Evolutionary conservation across 2,113 vertebrate genomes (phyloP).

Genomic region (Phalacrocorax brasilianus): DNA sequence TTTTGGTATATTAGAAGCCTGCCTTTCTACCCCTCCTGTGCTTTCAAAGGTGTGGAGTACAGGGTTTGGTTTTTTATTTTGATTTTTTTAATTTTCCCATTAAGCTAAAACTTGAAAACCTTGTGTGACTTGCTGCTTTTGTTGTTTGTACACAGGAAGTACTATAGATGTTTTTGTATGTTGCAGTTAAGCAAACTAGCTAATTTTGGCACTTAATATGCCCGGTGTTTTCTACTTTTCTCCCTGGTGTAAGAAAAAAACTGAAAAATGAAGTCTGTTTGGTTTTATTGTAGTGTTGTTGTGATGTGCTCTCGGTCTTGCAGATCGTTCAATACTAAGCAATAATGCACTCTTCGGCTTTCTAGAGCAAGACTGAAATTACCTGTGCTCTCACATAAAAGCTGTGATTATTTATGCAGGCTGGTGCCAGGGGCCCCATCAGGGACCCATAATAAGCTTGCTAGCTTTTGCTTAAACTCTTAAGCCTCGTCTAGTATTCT

Average conservation of each 20-base stretch:
- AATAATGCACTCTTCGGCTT: background rate
- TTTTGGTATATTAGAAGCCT: background rate
- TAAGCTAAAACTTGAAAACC: background rate
- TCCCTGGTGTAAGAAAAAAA: background rate
- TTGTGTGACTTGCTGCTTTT: background rate
- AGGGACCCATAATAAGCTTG: background rate
- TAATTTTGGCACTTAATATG: background rate
- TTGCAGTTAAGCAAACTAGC: background rate
- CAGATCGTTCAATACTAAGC: background rate
- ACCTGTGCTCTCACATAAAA: background rate
- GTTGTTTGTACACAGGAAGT: background rate
- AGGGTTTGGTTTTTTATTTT: no score
- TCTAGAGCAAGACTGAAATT: background rate
- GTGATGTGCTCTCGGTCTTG: background rate
- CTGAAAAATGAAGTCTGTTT: background rate
- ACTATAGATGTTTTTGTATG: background rate
- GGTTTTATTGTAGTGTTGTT: background rate
- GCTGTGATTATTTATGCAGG: background rate
- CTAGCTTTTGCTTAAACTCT: background rate
- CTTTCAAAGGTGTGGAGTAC: background rate
- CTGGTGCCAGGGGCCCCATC: background rate
- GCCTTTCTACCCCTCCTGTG: background rate
- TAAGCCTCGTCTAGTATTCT: background rate
- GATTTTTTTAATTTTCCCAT: background rate
- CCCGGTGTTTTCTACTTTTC: background rate